Conservation (phyloP, 2,113 vertebrate genomes). For the Rhinolophus ferrumequinum region DNA sequence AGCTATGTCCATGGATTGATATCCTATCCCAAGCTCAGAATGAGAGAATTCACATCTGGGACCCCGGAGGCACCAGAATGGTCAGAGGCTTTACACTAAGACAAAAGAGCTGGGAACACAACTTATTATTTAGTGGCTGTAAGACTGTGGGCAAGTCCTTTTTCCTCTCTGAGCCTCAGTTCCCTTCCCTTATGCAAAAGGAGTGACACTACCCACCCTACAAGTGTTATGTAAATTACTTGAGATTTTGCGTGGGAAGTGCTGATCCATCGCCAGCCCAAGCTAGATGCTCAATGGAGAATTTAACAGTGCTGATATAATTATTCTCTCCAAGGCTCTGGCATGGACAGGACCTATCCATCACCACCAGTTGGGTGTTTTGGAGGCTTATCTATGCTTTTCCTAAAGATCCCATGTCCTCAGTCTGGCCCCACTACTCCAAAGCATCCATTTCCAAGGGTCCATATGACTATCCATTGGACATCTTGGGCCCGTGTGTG, state of each 20-base stretch:
- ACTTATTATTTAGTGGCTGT: background rate
- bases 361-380: no score
- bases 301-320: no score
- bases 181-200: background rate
- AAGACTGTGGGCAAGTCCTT: background rate
- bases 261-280: background rate
- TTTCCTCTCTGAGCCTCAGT: background rate
- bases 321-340: background rate
- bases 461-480: background rate
- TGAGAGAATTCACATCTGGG: background rate
- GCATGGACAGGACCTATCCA: background rate
- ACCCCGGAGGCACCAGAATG: rapidly evolving
- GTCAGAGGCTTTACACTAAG: background rate
- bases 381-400: background rate
- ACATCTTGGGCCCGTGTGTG: background rate
- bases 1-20: background rate
- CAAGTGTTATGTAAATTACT: background rate
- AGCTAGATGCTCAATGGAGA: no score
- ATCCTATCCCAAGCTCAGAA: background rate
- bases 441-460: background rate
- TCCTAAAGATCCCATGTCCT: background rate
- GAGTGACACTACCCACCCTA: background rate
- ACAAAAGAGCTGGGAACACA: background rate
- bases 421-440: no score
- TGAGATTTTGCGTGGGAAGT: background rate